Evolutionary conservation across 2,888 invertebrate genomes (phyloP), one percentile per base, ranked within the genome.

Genomic region (Tinea pellionella): DNA sequence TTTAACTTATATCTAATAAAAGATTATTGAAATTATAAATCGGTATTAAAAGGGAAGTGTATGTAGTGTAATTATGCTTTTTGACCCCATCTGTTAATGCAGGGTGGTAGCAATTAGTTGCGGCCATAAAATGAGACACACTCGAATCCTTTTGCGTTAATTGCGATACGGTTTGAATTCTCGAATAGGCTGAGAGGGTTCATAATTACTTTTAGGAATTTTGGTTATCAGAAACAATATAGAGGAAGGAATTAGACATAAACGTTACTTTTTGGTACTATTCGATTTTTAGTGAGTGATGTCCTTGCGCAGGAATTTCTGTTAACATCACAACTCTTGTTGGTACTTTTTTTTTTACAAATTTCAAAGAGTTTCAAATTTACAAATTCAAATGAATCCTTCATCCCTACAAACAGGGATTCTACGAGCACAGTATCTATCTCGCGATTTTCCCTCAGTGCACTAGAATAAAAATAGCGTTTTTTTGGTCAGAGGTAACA

Each of bases 181-280:
- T 18, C 24, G 47, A 41, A 43, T 43, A 43, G 43, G 56, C 37
- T 30, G 65, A 71, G 72, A 72, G 74, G 75, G 73, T 72, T 66
- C 68, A 68, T 75, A 74, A 75, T 75, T 75, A 74, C 72, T 62
- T 64, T 64, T 68, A 68, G 74, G 74, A 71, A 75, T 75, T 73
- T 65, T 67, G 64, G 66, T 70, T 72, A 75, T 74, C 71, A 70
- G 67, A 64, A 67, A 66, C 68, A 71, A 73, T 72, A 69, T 69
- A 63, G 68, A 68, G 24, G 24, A 66, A 68, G 70, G 70, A 72
- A 73, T 74, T 61, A 61, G 58, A 62, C 57, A 59, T 24, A 24
- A 60, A 60, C 60, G 61, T 59, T 41, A 42, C 60, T 42, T 42
- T 42, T 42, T n/a, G n/a, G n/a, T n/a, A 8, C 13, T 24, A 24